Base-by-base conservation (phyloP, 2,888 invertebrate species). In the Willowsia nigromaculata region DNA sequence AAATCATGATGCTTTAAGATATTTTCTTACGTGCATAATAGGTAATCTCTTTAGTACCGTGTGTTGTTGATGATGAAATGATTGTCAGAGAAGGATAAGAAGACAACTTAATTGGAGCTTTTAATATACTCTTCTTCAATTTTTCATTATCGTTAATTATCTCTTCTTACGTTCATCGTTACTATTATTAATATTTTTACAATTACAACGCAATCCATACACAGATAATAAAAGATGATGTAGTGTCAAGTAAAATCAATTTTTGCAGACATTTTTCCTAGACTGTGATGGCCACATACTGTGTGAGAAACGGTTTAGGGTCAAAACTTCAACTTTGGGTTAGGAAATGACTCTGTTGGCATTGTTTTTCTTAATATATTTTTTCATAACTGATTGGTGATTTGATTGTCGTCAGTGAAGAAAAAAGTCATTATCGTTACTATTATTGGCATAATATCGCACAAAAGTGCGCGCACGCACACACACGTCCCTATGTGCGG, bases 51-150 rank as follows among this genome's bases (percentile, higher is more conserved):
- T 33, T 13, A 4, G 50, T 6, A 40, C 5, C 18, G 5, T 18
- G 9, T 68, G 68, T 13, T 68, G 18, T 11, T 40, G 68, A 68
- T 68, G 68, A 71, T 43, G 43, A 43, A 71, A 43, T 71, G 71
- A 62, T 27, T 81, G 43, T 71, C 71, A 68, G 68, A 68, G 5
- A 68, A 68, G 68, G 37, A 71, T 71, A 25, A 68, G 68, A 43
- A 81, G 81, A 81, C 81, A 81, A 25, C 81, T 81, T 81, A 81
- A 81, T 81, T 81, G 81, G 62, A 81, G 81, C 81, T 62, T 43
- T 11, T 68, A 25, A 68, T 37, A 13, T 37, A 71, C 43, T 71
- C 71, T 13, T 71, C 47, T 78, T 78, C 53, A 53, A 30, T 37
- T n/a, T 78, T 40, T 78, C 33, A 78, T 71, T 71, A 43, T 22